phyloP scores from a whole-genome alignment of 2,888 invertebrate genomes.

The Arrhopalites spinosus region DNA sequence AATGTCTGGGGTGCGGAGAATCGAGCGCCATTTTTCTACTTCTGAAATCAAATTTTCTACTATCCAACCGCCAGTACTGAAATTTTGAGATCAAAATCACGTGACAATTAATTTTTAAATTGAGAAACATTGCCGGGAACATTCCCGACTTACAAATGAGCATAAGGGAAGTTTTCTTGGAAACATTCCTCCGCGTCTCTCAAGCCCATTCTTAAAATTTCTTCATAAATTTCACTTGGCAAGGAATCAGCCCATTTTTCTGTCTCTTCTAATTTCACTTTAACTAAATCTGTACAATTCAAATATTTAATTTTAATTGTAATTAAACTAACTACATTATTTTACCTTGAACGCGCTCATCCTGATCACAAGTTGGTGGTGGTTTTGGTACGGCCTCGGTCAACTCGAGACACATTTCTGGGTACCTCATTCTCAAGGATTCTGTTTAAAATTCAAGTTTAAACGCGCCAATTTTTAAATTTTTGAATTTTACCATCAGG shows the following conservation, averaged over 20 bases:
- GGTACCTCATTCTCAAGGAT: slow-evolving; percentile 43
- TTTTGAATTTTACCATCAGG: slow-evolving; percentile 40
- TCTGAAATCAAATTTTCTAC: slow-evolving; percentile 51
- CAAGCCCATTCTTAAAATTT: slow-evolving; percentile 42
- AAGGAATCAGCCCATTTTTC: slow-evolving; percentile 38
- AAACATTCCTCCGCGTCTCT: slow-evolving; percentile 39
- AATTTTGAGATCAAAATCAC: not conserved
- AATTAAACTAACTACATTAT: no score
- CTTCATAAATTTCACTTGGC: slow-evolving; percentile 47
- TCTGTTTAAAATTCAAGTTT: slow-evolving; percentile 32
- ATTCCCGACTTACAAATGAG: slow-evolving; percentile 48
- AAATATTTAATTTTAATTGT: no score
- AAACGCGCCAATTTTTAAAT: not conserved
- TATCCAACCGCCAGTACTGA: slow-evolving; percentile 50
- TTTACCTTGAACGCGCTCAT: slow-evolving; percentile 45
- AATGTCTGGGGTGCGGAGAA: slow-evolving; percentile 43
- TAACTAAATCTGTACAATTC: no score
- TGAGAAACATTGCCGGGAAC: no score
- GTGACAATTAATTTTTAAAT: not conserved
- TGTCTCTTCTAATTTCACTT: slow-evolving; percentile 34
- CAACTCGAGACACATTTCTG: slow-evolving; percentile 47
- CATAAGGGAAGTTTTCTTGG: slow-evolving; percentile 21
- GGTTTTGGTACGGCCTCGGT: slow-evolving; percentile 45
- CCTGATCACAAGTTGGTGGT: slow-evolving; percentile 38
- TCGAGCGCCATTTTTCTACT: slow-evolving; percentile 48